Conservation (phyloP, 2,888 invertebrate genomes). For the Aspidiotus rigidus region DNA sequence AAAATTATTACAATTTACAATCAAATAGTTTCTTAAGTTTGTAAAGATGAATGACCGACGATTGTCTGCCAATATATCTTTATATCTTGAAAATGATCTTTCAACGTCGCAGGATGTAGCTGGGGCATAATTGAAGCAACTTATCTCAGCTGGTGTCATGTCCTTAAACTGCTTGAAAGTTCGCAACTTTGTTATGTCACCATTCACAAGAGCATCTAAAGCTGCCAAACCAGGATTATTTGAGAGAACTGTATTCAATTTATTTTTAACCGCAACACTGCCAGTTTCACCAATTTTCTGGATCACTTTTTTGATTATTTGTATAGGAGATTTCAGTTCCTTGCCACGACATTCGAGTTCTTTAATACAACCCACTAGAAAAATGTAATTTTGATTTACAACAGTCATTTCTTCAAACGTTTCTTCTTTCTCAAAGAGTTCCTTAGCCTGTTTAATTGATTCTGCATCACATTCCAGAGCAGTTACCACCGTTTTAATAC, state of each 20-base stretch:
- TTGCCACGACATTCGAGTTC: not conserved
- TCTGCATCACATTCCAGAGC: not conserved
- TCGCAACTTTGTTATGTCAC: slow-evolving; percentile 5
- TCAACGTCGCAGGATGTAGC: slow-evolving; percentile 3
- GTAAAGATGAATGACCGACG: not conserved
- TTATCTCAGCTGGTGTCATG: not conserved
- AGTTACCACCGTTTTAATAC: slow-evolving; percentile 3
- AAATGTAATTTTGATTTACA: slow-evolving; percentile 7
- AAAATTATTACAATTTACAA: not conserved
- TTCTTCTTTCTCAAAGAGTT: slow-evolving; percentile 3
- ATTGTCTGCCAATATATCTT: not conserved
- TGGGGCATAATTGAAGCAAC: not conserved
- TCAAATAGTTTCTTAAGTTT: slow-evolving; percentile 2
- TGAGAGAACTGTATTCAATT: not conserved
- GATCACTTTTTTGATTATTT: not conserved
- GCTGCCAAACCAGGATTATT: slow-evolving; percentile 1
- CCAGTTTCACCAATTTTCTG: not conserved
- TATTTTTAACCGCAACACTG: not conserved
- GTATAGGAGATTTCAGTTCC: not conserved
- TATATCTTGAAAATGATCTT: not conserved
- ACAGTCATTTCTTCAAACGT: slow-evolving; percentile 1
- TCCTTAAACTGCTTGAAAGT: not conserved
- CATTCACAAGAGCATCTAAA: not conserved
- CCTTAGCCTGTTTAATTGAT: not conserved
- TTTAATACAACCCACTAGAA: not conserved